phyloP scores from a whole-genome alignment of 1,140 invertebrate species.

The Drosophila arawakana region DNA sequence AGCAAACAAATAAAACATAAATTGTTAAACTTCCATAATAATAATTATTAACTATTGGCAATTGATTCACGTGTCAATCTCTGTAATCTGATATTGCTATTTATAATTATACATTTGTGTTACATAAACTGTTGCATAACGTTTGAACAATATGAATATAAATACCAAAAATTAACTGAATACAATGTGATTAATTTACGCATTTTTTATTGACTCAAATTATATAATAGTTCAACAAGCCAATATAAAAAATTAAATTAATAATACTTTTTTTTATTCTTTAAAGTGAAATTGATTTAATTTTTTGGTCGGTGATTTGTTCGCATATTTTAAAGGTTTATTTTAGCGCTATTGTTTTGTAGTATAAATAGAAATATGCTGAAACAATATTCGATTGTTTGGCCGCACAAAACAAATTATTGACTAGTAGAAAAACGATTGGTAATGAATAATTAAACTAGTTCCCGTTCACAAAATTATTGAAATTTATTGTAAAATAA shows the following conservation, averaged over 20 bases:
- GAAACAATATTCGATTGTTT: too few relatives aligned
- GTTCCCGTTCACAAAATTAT: too few relatives aligned
- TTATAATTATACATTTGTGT: conserved; percentile 17
- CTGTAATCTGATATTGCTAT: conserved; percentile 6
- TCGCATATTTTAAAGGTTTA: too few relatives aligned
- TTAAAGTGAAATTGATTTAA: not conserved
- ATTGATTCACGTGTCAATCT: conserved; percentile 12
- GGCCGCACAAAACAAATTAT: too few relatives aligned
- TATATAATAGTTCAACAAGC: conserved; percentile 13
- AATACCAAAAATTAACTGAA: conserved; percentile 14
- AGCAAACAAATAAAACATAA: conserved; percentile 15
- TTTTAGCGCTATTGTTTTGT: too few relatives aligned
- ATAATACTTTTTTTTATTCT: not conserved
- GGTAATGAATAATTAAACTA: too few relatives aligned
- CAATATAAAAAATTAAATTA: conserved; percentile 23
- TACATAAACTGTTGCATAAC: conserved; percentile 40
- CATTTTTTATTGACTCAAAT: conserved; percentile 17
- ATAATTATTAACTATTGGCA: not conserved
- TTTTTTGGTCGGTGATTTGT: not conserved
- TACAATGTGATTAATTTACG: conserved; percentile 23
- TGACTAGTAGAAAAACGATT: too few relatives aligned
- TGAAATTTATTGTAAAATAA: too few relatives aligned
- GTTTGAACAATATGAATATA: conserved; percentile 25
- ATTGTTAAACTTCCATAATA: not conserved
- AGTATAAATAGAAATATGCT: too few relatives aligned